Evolutionary conservation across 2,113 vertebrate species (phyloP).

Genomic region (Acrocephalus arundinaceus): DNA sequence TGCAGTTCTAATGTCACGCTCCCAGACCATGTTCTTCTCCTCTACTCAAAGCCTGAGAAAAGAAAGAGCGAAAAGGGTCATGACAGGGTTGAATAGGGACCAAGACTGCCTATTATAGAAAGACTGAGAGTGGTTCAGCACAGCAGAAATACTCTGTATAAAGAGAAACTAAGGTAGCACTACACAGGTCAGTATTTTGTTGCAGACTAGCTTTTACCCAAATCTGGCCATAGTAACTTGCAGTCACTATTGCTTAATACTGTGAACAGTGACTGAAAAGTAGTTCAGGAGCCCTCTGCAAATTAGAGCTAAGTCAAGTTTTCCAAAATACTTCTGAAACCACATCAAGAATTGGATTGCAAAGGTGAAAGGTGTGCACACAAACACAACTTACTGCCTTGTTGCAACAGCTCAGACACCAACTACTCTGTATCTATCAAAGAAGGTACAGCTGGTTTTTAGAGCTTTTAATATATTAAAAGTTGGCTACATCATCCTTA

Average conservation of each 20-base stretch:
- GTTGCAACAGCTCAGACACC: not conserved
- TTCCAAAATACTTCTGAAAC: not conserved
- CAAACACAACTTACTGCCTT: not conserved
- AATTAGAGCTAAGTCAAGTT: not conserved
- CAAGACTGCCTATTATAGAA: not conserved
- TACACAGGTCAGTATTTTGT: not conserved
- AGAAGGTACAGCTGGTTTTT: not conserved
- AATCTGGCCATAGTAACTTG: not conserved
- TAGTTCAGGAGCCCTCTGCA: not conserved
- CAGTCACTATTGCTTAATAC: not conserved
- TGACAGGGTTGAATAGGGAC: not conserved
- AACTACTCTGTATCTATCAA: not conserved
- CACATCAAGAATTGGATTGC: not conserved
- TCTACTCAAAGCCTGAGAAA: not conserved
- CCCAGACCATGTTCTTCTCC: not conserved
- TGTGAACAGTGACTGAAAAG: not conserved
- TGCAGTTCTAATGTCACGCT: not conserved
- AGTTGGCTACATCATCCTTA: not conserved
- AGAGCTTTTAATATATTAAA: not conserved
- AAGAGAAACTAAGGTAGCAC: not conserved
- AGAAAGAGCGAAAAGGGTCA: not conserved
- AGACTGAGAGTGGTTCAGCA: not conserved
- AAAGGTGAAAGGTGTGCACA: not conserved
- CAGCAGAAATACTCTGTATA: not conserved
- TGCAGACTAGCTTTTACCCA: not conserved